Evolutionary conservation across 2,888 invertebrate genomes (phyloP), one percentile per base, ranked within the genome.

Genomic region (Polyploca ridens): DNA sequence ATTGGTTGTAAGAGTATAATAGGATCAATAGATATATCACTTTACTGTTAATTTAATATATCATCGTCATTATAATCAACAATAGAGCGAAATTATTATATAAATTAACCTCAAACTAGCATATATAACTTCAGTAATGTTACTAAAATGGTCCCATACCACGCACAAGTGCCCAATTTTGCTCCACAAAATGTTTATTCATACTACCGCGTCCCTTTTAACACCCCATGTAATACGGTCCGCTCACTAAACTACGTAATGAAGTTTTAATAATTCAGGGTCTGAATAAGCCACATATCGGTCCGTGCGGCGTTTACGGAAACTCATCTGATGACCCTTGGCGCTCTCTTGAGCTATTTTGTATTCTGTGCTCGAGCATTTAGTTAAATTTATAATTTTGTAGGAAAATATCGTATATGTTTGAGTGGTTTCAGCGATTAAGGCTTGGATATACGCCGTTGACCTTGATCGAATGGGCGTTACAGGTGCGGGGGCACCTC

Each of bases 181-280:
- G 14, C 13, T 46, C 46, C 16, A 49, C 1, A 49, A 49, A 49
- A 49, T 49, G 3, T 49, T 16, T 6, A 49, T 49, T 14, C 49
- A 49, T 3, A 49, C 14, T 16, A 7, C 49, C 13, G 14, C 46
- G n/a, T n/a, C 46, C 46, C 14, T 44, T 46, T 46, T 16, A 14
- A 49, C 16, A 49, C 49, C n/a, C 16, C 14, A 14, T 49, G 7
- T 49, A 46, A 46, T 46, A 49, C 7, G 7, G 49, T 44, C 10
- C 10, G n/a, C 46, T 6, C 6, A 49, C 16, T 16, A 16, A 49
- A 49, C 49, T 49, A 49, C 16, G 49, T 16, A 49, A 49, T 49
- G 49, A 46, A 49, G 49, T 49, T 49, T 46, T 49, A 49, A 49
- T 49, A 49, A 49, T 49, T 49, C 49, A 49, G 16, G 7, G 49